Evolutionary conservation across 2,113 vertebrate genomes (phyloP).

Genomic region (Odocoileus virginianus): DNA sequence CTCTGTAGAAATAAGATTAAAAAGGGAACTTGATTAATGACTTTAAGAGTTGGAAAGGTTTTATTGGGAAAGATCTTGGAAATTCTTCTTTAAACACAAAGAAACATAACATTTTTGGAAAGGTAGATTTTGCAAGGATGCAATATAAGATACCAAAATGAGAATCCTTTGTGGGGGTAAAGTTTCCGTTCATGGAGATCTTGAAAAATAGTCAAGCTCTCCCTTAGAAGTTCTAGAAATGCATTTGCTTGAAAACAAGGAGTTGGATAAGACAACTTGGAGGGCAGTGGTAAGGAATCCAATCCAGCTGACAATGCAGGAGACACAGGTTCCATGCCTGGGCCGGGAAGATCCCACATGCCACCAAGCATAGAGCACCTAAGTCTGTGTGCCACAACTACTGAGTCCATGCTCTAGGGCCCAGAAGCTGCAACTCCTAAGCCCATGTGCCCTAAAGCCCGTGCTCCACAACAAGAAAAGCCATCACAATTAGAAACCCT

Average conservation of each 20-base stretch:
- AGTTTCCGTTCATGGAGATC: background rate
- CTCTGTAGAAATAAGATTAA: background rate
- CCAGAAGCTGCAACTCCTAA: background rate
- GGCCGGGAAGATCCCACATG: background rate
- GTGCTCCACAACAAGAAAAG: background rate
- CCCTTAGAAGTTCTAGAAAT: background rate
- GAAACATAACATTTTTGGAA: background rate
- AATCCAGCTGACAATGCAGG: background rate
- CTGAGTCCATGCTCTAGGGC: background rate
- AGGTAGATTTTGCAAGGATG: background rate
- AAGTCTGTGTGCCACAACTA: background rate
- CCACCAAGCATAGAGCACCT: background rate
- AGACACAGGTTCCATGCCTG: background rate
- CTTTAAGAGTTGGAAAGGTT: background rate
- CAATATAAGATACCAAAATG: background rate
- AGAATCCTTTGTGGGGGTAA: background rate
- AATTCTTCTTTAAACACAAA: background rate
- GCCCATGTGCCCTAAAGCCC: background rate
- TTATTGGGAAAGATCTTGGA: background rate
- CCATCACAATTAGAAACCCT: background rate
- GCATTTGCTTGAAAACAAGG: background rate
- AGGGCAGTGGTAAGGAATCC: background rate
- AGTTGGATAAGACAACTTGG: background rate
- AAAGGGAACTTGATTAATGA: background rate
- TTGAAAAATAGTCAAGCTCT: background rate